Evolutionary conservation across 1,140 invertebrate species (phyloP).

Genomic region (Mesaphorura yosii): DNA sequence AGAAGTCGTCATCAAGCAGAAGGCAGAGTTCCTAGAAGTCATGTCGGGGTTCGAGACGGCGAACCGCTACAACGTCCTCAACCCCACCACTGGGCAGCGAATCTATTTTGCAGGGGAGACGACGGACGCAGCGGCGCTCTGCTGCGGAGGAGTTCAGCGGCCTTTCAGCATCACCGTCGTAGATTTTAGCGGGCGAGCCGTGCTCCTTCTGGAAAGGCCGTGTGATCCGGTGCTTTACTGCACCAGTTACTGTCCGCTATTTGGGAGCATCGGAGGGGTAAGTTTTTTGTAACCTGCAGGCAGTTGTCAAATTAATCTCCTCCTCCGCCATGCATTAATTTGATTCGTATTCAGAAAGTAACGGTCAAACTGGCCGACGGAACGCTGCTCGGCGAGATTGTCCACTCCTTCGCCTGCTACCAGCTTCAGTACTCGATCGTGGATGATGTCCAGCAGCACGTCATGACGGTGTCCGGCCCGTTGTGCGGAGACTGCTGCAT

Average conservation of each 20-base stretch:
- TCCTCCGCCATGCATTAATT: too few species aligned
- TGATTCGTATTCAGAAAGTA: slow-evolving; percentile 10
- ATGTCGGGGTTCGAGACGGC: slow-evolving; percentile 8
- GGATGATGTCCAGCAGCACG: not conserved
- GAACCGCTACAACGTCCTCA: slow-evolving; percentile 10
- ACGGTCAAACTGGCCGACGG: slow-evolving; percentile 6
- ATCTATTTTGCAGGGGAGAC: slow-evolving; percentile 14
- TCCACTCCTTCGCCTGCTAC: slow-evolving; percentile 6
- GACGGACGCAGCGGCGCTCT: not conserved
- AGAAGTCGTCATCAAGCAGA: slow-evolving; percentile 2
- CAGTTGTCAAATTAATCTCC: too few species aligned
- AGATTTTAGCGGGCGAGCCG: slow-evolving; percentile 5
- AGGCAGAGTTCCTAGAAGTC: slow-evolving; percentile 10
- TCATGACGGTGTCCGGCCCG: not conserved
- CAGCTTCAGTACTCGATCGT: not conserved
- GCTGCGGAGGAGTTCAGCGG: slow-evolving; percentile 1
- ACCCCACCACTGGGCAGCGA: not conserved
- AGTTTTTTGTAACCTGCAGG: not conserved
- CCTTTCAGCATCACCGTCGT: slow-evolving; percentile 4
- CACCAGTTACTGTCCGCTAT: not conserved
- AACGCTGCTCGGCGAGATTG: slow-evolving; percentile 5
- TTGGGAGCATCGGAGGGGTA: slow-evolving; percentile 8
- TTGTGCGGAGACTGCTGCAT: slow-evolving; percentile 1
- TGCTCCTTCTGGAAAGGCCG: not conserved
- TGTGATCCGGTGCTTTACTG: slow-evolving; percentile 1